phyloP scores from a whole-genome alignment of 2,797 vertebrate genomes.

The Amazona finschi region DNA sequence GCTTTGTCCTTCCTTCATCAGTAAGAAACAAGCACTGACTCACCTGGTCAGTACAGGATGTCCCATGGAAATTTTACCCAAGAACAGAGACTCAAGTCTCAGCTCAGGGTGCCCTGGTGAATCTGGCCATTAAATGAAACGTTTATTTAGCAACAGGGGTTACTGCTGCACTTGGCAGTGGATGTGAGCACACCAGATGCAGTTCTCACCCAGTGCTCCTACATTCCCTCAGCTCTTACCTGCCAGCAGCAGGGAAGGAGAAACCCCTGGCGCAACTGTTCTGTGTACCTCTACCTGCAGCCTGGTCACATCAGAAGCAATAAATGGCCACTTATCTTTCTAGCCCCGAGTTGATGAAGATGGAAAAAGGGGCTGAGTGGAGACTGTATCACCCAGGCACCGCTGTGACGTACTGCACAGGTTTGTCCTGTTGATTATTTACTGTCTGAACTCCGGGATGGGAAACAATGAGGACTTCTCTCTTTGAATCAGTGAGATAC shows the following conservation, averaged over 20 bases:
- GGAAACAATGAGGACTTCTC: neutral
- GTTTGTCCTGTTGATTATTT: neutral
- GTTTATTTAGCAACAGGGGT: neutral
- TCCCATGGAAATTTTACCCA: neutral
- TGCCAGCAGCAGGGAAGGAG: neutral
- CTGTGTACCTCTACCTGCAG: neutral
- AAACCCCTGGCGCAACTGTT: neutral
- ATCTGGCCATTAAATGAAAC: neutral
- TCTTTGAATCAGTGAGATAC: neutral
- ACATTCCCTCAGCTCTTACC: neutral
- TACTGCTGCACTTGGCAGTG: neutral
- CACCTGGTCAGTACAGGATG: neutral
- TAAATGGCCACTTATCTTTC: neutral
- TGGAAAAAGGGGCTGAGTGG: neutral
- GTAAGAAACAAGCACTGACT: neutral
- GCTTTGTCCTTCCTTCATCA: neutral
- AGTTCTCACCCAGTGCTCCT: neutral
- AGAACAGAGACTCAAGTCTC: neutral
- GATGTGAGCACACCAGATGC: neutral
- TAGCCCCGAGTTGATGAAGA: neutral
- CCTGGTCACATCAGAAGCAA: neutral
- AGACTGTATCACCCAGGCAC: neutral
- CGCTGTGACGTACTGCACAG: accelerated
- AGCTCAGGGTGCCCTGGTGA: neutral
- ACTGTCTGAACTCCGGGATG: neutral